These are phyloP conservation scores for Emmelina monodactyla DNA, from an alignment of 2,888 invertebrate genomes.

Conservation along the genomic window DNA sequence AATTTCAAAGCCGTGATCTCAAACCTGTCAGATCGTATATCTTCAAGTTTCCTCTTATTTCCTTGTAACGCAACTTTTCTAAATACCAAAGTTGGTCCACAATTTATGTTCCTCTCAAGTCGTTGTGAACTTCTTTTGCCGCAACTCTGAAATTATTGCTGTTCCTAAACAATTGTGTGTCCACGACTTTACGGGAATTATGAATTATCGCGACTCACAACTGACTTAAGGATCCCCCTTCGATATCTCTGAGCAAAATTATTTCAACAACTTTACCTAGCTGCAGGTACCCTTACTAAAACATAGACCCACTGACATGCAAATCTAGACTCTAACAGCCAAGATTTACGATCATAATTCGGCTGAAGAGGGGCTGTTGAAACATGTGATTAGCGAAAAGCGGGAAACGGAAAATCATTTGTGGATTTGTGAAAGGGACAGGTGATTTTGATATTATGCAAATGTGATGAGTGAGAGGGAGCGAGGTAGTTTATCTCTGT, in stretches of 20 bases:
- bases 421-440: constrained; percentile 55
- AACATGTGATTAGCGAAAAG: constrained; percentile 51
- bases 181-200: constrained; percentile 8
- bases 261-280: constrained; percentile 17
- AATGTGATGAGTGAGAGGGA: constrained; percentile 41
- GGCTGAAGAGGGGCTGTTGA: neutral
- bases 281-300: constrained; percentile 8
- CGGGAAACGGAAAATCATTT: constrained; percentile 61
- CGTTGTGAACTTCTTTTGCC: neutral
- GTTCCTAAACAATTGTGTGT: constrained; percentile 32
- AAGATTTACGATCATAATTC: constrained; percentile 18
- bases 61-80: constrained; percentile 1
- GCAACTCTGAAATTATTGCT: constrained; percentile 29
- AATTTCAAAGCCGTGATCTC: no score
- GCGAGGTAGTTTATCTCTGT: constrained; percentile 31
- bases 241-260: constrained; percentile 17
- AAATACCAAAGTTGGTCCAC: constrained; percentile 1
- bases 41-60: constrained; percentile 1
- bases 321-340: constrained; percentile 24
- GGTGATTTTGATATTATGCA: constrained; percentile 54
- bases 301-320: constrained; percentile 11
- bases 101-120: neutral
- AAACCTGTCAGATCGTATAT: no score
- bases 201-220: constrained; percentile 1
- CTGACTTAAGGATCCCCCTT: constrained; percentile 5